Conservation (phyloP, 2,797 vertebrate species). For the Trematomus bernacchii region DNA sequence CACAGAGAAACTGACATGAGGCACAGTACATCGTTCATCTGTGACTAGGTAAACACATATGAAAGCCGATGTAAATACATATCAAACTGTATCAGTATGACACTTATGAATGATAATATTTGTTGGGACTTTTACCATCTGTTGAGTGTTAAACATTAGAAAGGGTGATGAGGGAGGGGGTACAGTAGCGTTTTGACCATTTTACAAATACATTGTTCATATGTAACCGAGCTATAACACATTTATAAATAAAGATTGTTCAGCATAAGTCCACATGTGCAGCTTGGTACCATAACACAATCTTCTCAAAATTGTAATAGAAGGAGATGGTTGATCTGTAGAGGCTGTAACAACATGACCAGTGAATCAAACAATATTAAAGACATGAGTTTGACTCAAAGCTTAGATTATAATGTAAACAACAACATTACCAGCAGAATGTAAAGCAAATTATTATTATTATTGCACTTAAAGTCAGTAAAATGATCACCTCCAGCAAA, state of each 20-base stretch:
- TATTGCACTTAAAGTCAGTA: slow-evolving; percentile 78
- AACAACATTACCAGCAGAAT: slow-evolving; percentile 49
- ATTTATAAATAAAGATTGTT: slow-evolving; percentile 55
- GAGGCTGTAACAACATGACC: slow-evolving; percentile 30
- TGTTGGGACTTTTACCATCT: slow-evolving; percentile 12
- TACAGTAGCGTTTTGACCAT: slow-evolving; percentile 46
- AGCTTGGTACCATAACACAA: slow-evolving; percentile 54
- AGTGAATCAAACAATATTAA: slow-evolving; percentile 24
- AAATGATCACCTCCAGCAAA: slow-evolving; percentile 34
- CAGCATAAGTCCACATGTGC: slow-evolving; percentile 39
- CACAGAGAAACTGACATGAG: slow-evolving; percentile 13
- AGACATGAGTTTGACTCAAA: slow-evolving; percentile 45
- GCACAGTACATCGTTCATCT: slow-evolving; percentile 8
- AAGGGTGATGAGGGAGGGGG: background rate
- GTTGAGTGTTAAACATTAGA: slow-evolving; percentile 33
- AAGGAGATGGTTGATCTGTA: slow-evolving; percentile 21
- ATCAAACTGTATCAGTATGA: slow-evolving; percentile 8
- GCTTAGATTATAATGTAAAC: slow-evolving; percentile 70
- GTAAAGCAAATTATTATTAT: slow-evolving; percentile 51
- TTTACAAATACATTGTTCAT: slow-evolving; percentile 30
- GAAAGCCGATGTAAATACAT: slow-evolving; percentile 10
- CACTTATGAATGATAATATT: background rate
- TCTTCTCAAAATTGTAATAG: slow-evolving; percentile 26
- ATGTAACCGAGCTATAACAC: slow-evolving; percentile 22
- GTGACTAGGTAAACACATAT: slow-evolving; percentile 24